Base-by-base conservation (phyloP, 2,888 invertebrate genomes). In the Acanthosepion pharaonis region DNA sequence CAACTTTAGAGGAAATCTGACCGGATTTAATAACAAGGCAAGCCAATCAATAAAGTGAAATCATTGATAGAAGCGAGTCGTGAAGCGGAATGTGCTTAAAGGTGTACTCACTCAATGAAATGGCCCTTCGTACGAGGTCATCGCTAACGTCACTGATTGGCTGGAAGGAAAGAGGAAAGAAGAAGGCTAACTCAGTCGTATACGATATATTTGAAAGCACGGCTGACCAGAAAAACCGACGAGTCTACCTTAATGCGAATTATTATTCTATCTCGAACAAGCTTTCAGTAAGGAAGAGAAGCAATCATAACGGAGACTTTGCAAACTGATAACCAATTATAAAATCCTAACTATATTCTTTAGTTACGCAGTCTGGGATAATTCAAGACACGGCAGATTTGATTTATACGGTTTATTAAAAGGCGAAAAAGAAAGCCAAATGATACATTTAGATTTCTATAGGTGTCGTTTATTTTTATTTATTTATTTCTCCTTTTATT, bases 11-110 rank as follows among this genome's bases (percentile, higher is more conserved):
- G 78, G 11, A 33, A 78, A n/a, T 78, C n/a, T 15, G 11, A 33
- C 5, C 33, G 78, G 78, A 78, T 78, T 78, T 78, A 78, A 78
- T 78, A 78, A 78, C n/a, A 78, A 78, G 78, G 1, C 33, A 9
- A n/a, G 78, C 78, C n/a, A 78, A 78, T 78, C 78, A 78, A 78
- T 78, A 78, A 78, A 78, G 33, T 78, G 78, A 78, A 78, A 33
- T 78, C n/a, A 78, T 59, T 59, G 78, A 11, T n/a, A n/a, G n/a
- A 78, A 78, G 11, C 4, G n/a, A 78, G 78, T n/a, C 78, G 78
- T 78, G 78, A 78, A 78, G n/a, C 64, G 11, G n/a, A 78, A 78
- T 78, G 11, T n/a, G 78, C 78, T 78, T n/a, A n/a, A 78, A n/a
- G n/a, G 78, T 78, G n/a, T n/a, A n/a, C n/a, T n/a, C 15, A 5